These are phyloP conservation scores for Tipula confusa DNA, from an alignment of 2,888 invertebrate species.

Conservation along the genomic window DNA sequence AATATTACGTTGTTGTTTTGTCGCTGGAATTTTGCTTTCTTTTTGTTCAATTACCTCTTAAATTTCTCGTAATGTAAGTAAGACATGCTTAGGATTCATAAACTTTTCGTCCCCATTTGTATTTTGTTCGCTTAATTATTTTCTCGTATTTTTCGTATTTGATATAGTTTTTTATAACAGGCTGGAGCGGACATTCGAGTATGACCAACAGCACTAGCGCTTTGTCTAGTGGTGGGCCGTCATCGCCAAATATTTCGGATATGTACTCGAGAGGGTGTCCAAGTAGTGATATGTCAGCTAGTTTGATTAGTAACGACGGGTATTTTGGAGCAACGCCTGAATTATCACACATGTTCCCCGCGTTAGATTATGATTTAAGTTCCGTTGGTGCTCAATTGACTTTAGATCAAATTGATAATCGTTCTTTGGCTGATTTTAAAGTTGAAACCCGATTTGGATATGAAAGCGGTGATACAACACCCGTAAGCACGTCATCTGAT, in stretches of 20 bases:
- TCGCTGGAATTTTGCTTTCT: background rate
- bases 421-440: conserved; percentile 36
- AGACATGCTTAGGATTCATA: background rate
- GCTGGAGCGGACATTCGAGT: conserved; percentile 84
- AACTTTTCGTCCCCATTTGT: background rate
- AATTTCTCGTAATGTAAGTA: background rate
- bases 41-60: background rate
- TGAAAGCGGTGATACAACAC: conserved; percentile 61
- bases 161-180: conserved; percentile 42
- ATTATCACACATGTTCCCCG: conserved; percentile 54
- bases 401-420: conserved; percentile 42
- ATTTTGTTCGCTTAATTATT: background rate
- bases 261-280: conserved; percentile 53
- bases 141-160: background rate
- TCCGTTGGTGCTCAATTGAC: conserved; percentile 52
- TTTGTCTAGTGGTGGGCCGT: conserved; percentile 72
- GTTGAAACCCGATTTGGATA: background rate
- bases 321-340: conserved; percentile 49
- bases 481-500: conserved; percentile 63
- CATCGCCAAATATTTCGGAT: conserved; percentile 69
- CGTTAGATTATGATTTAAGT: conserved; percentile 55
- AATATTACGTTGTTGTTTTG: background rate
- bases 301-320: conserved; percentile 62
- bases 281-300: conserved; percentile 60
- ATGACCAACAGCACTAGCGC: conserved; percentile 56